phyloP scores from a whole-genome alignment of 2,797 vertebrate genomes.

The Syndactyla subalaris region DNA sequence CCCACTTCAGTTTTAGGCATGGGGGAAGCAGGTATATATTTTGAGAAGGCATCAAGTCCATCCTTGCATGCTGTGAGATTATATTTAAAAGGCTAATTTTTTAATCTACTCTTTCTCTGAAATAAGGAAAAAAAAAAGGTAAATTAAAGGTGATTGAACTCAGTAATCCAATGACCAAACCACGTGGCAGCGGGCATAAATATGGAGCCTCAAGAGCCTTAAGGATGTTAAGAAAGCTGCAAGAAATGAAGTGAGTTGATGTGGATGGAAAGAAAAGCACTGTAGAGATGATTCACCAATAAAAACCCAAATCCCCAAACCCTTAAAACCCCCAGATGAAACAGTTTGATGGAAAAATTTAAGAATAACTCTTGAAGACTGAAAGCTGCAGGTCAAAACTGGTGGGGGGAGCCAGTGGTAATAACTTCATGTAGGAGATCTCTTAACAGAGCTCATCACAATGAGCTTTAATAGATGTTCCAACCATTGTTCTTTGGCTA shows the following conservation, averaged over 20 bases:
- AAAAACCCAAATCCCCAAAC: background rate
- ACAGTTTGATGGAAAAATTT: background rate
- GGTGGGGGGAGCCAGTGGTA: background rate
- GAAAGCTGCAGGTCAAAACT: background rate
- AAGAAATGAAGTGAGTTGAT: background rate
- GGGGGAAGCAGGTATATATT: background rate
- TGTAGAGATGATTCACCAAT: background rate
- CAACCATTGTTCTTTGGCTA: background rate
- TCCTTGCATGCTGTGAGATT: background rate
- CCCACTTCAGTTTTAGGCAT: background rate
- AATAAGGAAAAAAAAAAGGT: background rate
- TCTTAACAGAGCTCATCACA: background rate
- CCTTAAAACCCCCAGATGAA: background rate
- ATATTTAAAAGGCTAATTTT: background rate
- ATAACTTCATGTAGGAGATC: background rate
- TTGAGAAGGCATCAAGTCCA: background rate
- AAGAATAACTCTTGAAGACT: background rate
- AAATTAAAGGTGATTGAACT: background rate
- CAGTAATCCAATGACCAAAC: background rate
- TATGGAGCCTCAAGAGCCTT: background rate
- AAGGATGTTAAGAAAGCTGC: background rate
- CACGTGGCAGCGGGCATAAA: background rate
- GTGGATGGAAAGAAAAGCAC: background rate
- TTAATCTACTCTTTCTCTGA: background rate
- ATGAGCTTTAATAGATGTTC: accelerated